phyloP scores from a whole-genome alignment of 2,113 vertebrate genomes.

The Ochotona curzoniae region DNA sequence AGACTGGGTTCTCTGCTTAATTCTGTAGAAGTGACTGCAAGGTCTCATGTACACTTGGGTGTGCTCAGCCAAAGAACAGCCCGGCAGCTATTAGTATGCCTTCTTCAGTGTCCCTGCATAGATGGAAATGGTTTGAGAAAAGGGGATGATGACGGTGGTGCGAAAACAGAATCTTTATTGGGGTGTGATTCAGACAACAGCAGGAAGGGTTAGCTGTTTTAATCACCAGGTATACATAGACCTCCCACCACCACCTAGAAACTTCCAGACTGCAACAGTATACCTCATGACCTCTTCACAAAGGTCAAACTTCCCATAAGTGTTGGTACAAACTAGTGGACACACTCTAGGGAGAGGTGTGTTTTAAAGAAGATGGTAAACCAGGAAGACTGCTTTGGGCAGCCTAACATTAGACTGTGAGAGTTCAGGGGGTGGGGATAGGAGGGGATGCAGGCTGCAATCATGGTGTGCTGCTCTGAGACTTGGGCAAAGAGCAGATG shows the following conservation, averaged over 20 bases:
- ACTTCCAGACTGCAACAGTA: background rate
- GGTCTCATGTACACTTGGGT: background rate
- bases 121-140: background rate
- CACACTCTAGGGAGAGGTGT: background rate
- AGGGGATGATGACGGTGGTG: background rate
- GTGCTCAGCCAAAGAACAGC: background rate
- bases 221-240: background rate
- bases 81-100: background rate
- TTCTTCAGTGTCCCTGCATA: background rate
- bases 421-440: background rate
- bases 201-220: background rate
- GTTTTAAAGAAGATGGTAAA: background rate
- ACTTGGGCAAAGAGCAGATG: background rate
- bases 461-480: background rate
- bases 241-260: background rate
- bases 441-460: background rate
- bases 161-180: background rate
- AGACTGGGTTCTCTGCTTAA: background rate
- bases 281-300: conserved; percentile 8
- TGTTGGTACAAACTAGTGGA: background rate
- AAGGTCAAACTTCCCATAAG: background rate
- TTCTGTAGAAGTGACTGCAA: background rate
- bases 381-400: background rate
- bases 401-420: background rate
- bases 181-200: background rate